Base-by-base conservation (phyloP, 1,140 invertebrate genomes). In the Euglossa dilemma region DNA sequence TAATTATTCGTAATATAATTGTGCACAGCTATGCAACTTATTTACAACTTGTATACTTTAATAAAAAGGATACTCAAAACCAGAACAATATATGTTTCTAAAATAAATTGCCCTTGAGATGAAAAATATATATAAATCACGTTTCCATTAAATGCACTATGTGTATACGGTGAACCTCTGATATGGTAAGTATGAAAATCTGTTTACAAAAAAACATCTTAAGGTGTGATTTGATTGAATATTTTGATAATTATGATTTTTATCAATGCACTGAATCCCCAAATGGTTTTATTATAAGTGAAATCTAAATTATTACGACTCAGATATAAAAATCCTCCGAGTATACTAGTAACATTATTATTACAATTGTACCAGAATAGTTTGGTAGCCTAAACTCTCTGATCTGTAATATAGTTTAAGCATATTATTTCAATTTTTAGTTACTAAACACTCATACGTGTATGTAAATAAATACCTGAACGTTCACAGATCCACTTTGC, bases 121-220 rank as follows among this genome's bases (percentile, higher is more conserved):
- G 97, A 98, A 20, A 97, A 97, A 92, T 98, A 98, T 80, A 98
- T 98, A 89, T 98, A 98, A 57, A 96, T 96, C 76, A 98, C 96
- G 81, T 96, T 97, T 28, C 98, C 98, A 92, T 96, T 97, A 80
- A 96, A 96, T 20, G 96, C 96, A 90, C 97, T 97, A 91, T 99
- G 98, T 87, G 98, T 96, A 91, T 99, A 98, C 20, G 98, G 98
- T 45, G 99, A 99, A n/a, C 98, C 98, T 92, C 99, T 96, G 77
- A 99, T 99, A 91, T 99, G 99, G 97, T 97, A 92, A 99, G 98
- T 86, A 98, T 98, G 90, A 99, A 98, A 86, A 98, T 97, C 95
- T 97, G 89, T 50, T 18, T 36, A n/a, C 94, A 94, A 84, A 88
- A 83, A 67, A 83, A 20, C 6, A 84, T 70, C 64, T 67, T 47